Evolutionary conservation across 2,113 vertebrate species (phyloP), one percentile per base, ranked within the genome.

Genomic region (Odocoileus hemionus): DNA sequence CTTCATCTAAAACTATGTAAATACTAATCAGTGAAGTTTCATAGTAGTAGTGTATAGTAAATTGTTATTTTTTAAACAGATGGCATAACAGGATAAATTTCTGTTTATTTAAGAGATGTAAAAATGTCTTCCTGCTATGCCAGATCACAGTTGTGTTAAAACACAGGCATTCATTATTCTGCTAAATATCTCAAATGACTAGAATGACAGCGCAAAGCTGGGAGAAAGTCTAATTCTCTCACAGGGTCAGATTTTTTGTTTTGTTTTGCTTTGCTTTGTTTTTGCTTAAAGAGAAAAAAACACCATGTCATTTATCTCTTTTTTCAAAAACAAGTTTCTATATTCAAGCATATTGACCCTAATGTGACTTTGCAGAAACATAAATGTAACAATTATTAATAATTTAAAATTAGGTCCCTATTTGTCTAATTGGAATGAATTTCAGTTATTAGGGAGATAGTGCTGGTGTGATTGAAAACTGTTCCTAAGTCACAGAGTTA

Each of bases 101-200:
- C 61, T 96, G 28, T 47, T 45, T 83, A 78, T 55, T 79, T 89
- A 85, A 25, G 19, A 87, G 2, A 96, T 96, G 57, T 86, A n/a
- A 55, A 91, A 93, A 94, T 78, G 21, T 55, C 23, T 79, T 70
- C 94, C 93, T 93, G 76, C 26, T 52, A 78, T 67, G 21, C 21
- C 30, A 92, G 52, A 95, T 94, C 84, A 90, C 76, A 94, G 78
- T 83, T 96, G 30, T 93, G 33, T 93, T 92, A 92, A 97, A 93
- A 87, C 45, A 95, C 30, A 94, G 43, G 11, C 21, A 92, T 94
- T 91, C 60, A 36, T 47, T 92, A 86, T 94, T 94, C 17, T 55
- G 36, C 64, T 89, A 98, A 92, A 60, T 86, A 78, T 90, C 23
- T 83, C 61, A 28, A 89, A 83, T 60, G 45, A 86, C 60, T 83